Evolutionary conservation across 1,140 invertebrate genomes (phyloP), one percentile per base, ranked within the genome.

Genomic region (Heliconius eleuchia): DNA sequence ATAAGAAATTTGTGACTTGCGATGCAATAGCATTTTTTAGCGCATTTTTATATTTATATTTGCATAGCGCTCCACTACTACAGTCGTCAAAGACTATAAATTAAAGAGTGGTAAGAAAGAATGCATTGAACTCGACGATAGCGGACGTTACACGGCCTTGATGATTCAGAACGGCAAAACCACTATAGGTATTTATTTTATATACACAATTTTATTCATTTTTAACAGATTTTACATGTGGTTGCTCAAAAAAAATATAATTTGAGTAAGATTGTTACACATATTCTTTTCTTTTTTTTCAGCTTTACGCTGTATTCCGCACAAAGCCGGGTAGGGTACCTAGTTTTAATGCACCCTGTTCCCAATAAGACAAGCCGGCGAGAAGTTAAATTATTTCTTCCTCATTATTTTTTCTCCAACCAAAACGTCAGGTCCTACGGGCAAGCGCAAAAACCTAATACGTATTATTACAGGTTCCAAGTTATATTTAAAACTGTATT

Each of bases 111-210:
- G 23, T 66, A 16, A 30, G 60, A 66, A 81, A 60, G 72, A 81
- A 81, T 75, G 71, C 76, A 78, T 71, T 81, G 80, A 81, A 81
- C 80, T 77, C 37, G 19, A 46, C 57, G 16, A 71, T 52, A 57
- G 73, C 80, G 73, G 60, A 78, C 80, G 60, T 37, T 34, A 72
- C 30, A 42, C 73, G 80, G 39, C 80, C 80, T 78, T 81, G 76
- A 66, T 78, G 73, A 78, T 73, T 76, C 78, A 73, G 74, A 76
- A n/a, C 27, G 37, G 73, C 73, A 76, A 73, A 79, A 73, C 42
- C 39, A 46, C 46, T 79, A 57, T 57, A 55, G 52, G 37, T 23
- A 75, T 37, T 57, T 57, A 34, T 30, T 57, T 72, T 72, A 72
- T n/a, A 8, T n/a, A n/a, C n/a, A n/a, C n/a, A n/a, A n/a, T n/a